Evolutionary conservation across 2,113 vertebrate genomes (phyloP), one percentile per base, ranked within the genome.

Genomic region (Aix galericulata): DNA sequence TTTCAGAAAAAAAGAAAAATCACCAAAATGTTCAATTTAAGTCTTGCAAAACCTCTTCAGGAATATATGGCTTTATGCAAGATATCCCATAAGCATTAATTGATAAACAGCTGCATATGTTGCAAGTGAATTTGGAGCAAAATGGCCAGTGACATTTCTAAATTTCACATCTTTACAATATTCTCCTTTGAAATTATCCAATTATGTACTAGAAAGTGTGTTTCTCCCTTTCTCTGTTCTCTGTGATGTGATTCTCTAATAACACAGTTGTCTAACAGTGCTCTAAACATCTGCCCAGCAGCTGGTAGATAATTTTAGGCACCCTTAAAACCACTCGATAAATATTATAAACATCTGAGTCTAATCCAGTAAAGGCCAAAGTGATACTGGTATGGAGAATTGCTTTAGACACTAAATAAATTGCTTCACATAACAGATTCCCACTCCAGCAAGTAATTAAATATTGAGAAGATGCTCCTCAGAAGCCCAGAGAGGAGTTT

Each of bases 141-240:
- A 95, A 89, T 53, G n/a, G 58, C 15, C 40, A 92, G 75, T 86
- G 56, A 31, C 34, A 46, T 92, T 94, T 85, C 71, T 91, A 34
- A 72, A 90, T 96, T 97, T 95, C 77, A 83, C 34, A 71, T 52
- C 20, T 86, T 76, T 23, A 29, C 60, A 91, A 48, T 85, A 64
- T 6, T 82, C 11, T 90, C 34, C 68, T 94, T 75, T 50, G 38
- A 79, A 78, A 78, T 85, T 32, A 52, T 17, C 66, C 15, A 1
- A 23, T 32, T 20, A 7, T 36, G n/a, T 7, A 72, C 17, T 55
- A 82, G 4, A 16, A 88, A 64, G 38, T 17, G 69, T 77, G 8
- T 82, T 92, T 46, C 16, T 84, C 34, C 50, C 11, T 63, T 75
- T 58, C 6, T 6, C 13, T 71, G 55, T 21, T 0, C 29, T 78